Conservation (phyloP, 1,140 invertebrate genomes). For the Bombus pyrosoma region DNA sequence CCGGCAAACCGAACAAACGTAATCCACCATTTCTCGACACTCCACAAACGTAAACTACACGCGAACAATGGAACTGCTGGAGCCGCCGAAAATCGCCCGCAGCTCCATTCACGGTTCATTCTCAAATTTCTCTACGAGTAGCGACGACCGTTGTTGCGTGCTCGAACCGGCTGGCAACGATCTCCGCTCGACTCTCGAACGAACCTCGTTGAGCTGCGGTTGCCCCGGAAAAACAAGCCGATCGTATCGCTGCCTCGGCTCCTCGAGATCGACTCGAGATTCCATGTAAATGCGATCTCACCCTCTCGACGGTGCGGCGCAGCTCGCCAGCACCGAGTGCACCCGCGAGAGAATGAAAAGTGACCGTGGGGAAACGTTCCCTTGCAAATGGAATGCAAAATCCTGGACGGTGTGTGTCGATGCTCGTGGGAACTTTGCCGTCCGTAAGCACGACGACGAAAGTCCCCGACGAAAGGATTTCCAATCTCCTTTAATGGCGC, state of each 20-base stretch:
- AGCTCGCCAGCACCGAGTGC: slow-evolving; percentile 48
- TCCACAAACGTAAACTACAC: not conserved
- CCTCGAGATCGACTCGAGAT: slow-evolving; percentile 55
- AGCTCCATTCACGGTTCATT: not conserved
- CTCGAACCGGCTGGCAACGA: not conserved
- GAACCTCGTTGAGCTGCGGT: not conserved
- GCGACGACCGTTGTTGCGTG: not conserved
- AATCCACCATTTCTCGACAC: not conserved
- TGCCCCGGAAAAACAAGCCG: slow-evolving; percentile 53
- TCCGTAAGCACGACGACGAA: slow-evolving; percentile 55
- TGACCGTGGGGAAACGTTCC: slow-evolving; percentile 46
- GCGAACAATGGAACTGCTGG: not conserved
- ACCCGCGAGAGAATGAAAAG: slow-evolving; percentile 58
- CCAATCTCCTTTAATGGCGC: slow-evolving; percentile 71
- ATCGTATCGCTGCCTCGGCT: slow-evolving; percentile 35
- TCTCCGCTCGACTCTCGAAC: not conserved
- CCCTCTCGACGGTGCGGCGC: slow-evolving; percentile 2
- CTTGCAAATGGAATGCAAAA: slow-evolving; percentile 69
- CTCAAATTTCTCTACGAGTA: not conserved
- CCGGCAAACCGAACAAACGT: not conserved
- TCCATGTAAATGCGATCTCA: slow-evolving; percentile 65
- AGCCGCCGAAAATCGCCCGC: not conserved
- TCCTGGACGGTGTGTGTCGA: slow-evolving; percentile 53
- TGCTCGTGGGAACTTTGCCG: slow-evolving; percentile 55
- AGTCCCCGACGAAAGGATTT: slow-evolving; percentile 70